phyloP scores from a whole-genome alignment of 2,797 vertebrate genomes.

The Eupleurogrammus muticus region DNA sequence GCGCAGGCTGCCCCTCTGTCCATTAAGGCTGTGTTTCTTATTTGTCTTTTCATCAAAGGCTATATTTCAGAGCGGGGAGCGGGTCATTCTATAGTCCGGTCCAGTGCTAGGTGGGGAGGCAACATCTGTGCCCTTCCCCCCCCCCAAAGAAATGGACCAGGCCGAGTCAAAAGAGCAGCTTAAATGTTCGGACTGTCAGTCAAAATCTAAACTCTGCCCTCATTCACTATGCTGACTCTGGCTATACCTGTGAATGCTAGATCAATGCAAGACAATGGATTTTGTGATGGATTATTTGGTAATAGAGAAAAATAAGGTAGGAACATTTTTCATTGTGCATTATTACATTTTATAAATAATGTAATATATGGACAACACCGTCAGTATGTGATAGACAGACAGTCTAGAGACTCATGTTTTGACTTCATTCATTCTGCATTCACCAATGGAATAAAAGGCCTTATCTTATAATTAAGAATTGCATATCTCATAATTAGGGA shows the following conservation, averaged over 20 bases:
- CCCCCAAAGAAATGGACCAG: slow-evolving; percentile 51
- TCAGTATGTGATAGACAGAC: slow-evolving; percentile 1
- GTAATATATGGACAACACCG: neutral
- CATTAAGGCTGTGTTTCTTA: neutral
- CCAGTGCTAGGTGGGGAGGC: neutral
- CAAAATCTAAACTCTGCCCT: slow-evolving; percentile 10
- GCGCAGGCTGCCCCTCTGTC: neutral
- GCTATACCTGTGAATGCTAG: neutral
- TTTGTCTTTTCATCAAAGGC: neutral
- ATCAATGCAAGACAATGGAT: slow-evolving; percentile 47
- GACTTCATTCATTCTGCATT: neutral
- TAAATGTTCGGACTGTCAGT: slow-evolving; percentile 22
- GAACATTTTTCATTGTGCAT: slow-evolving; percentile 7
- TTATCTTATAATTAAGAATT: too few species aligned
- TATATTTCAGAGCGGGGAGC: neutral
- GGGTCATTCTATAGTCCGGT: neutral
- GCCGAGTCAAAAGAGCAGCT: slow-evolving; percentile 40
- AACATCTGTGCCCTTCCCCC: slow-evolving; percentile 21
- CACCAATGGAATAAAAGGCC: too few species aligned
- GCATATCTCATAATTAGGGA: too few species aligned
- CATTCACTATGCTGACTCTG: slow-evolving; percentile 38
- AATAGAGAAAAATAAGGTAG: slow-evolving; percentile 63
- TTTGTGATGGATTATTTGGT: slow-evolving; percentile 63
- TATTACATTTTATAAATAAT: neutral
- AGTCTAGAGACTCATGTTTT: slow-evolving; percentile 2